Percentiles rank a stretch among this genome's conserved stretches.
Conservation (phyloP, 2,888 invertebrate species). For the Tromatobia lineatoria region DNA sequence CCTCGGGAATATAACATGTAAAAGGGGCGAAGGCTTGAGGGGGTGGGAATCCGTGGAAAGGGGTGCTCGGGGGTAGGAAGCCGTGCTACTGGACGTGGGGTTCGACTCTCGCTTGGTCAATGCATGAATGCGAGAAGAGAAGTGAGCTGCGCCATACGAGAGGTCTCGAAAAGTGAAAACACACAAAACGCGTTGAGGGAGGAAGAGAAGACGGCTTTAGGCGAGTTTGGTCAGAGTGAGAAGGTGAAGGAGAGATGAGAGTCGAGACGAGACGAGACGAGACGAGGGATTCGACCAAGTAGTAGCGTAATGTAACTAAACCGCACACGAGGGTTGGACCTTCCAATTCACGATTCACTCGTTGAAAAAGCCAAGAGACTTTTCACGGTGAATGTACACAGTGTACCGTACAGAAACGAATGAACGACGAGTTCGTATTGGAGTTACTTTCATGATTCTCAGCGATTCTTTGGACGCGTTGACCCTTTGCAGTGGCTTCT, state of each 20-base stretch:
- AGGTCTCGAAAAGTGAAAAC: conserved; percentile 65
- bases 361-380: conserved; percentile 66
- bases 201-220: conserved; percentile 31
- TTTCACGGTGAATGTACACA: conserved; percentile 60
- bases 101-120: conserved; percentile 58
- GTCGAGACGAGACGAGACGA: no score
- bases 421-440: conserved; percentile 18
- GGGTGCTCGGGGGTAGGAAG: conserved; percentile 30
- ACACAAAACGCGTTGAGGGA: conserved; percentile 64
- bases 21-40: conserved; percentile 36
- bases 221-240: neutral
- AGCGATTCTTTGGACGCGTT: conserved; percentile 67
- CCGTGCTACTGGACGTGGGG: conserved; percentile 42
- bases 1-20: conserved; percentile 53
- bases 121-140: conserved; percentile 66
- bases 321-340: conserved; percentile 55
- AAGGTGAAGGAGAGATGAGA: conserved; percentile 7
- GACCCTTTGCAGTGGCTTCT: conserved; percentile 65
- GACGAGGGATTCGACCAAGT: conserved; percentile 58
- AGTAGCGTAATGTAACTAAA: conserved; percentile 66
- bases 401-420: conserved; percentile 19
- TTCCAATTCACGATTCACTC: conserved; percentile 63
- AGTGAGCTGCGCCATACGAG: conserved; percentile 45
- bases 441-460: conserved; percentile 32
- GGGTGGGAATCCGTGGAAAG: neutral